Evolutionary conservation across 1,140 invertebrate species (phyloP), one percentile per base, ranked within the genome.

Genomic region (Callitettix versicolor): DNA sequence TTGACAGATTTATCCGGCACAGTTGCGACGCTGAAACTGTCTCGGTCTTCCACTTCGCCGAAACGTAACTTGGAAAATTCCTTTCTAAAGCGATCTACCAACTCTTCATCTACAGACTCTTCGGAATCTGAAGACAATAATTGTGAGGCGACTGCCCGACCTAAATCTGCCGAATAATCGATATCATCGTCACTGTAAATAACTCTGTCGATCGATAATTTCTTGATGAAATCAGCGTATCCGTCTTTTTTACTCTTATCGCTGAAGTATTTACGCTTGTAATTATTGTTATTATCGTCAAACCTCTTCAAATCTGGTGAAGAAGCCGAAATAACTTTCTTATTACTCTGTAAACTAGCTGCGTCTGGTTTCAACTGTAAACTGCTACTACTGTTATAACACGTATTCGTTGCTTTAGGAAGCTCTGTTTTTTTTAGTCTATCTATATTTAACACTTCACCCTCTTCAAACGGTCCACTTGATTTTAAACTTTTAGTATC

Each of bases 201-300:
- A 30, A 17, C 18, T 21, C 48, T 34, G 3, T 51, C 48, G 6
- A 51, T 20, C 34, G 30, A 36, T 38, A 36, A 30, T 26, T 34
- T 51, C 22, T 51, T 51, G 2, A 51, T 34, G 36, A 51, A 51
- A 18, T 51, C 48, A 14, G 48, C 48, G 48, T 51, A 51, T 18
- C 48, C 48, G 48, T 51, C 48, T 36, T 51, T 51, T 30, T 38
- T 51, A 3, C 14, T 33, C 2, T 11, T 5, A 24, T 49, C 14
- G 14, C 2, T 14, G 5, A 26, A 30, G 22, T 30, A 30, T 26
- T 18, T 38, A 12, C 48, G n/a, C n/a, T n/a, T n/a, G n/a, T n/a
- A n/a, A n/a, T n/a, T 26, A 36, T 51, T 51, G 33, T 51, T 51
- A 21, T 51, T 51, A 51, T 51, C 48, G 20, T 51, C 48, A n/a